Base-by-base conservation (phyloP, 2,888 invertebrate genomes). In the Ectropis crepuscularia region DNA sequence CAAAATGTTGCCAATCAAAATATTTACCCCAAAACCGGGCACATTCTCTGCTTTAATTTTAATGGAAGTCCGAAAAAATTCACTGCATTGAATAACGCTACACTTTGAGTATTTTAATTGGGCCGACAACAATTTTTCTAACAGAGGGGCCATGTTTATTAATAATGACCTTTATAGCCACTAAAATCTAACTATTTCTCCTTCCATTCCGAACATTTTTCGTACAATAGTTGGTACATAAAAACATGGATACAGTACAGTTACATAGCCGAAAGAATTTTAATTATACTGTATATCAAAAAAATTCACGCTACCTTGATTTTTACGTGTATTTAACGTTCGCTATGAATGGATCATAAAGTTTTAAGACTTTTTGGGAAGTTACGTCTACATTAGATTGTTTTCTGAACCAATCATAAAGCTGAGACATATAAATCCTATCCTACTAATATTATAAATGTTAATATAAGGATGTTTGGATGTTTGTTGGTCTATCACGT, bases 201-300 rank as follows among this genome's bases (percentile, higher is more conserved):
- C 62, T 67, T 61, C 60, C 57, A 69, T 69, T 60, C 69, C 58
- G 59, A 57, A 73, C 53, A 73, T 76, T 68, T 68, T 74, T 74
- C 57, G 47, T 74, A 78, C 75, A 77, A 67, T 75, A 70, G 71
- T 73, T 65, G 63, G 63, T 72, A 72, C 69, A 73, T 63, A 72
- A 67, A 75, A 77, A 77, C 76, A 78, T 74, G 71, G 47, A 61
- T 70, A 63, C 48, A 62, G 59, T 69, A 69, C 71, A 71, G 70
- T 72, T 69, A 70, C 68, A 71, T 73, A 74, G 38, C 53, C 60
- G 43, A 57, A 66, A 74, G 77, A 77, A 76, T 78, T 76, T 77
- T 82, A 83, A 81, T 81, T 80, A 77, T 68, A 72, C 67, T 67
- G 71, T 77, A 72, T 74, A 74, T 80, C 78, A 78, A 79, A 81